Conservation (phyloP, 2,113 vertebrate species). For the Leucopsar rothschildi region DNA sequence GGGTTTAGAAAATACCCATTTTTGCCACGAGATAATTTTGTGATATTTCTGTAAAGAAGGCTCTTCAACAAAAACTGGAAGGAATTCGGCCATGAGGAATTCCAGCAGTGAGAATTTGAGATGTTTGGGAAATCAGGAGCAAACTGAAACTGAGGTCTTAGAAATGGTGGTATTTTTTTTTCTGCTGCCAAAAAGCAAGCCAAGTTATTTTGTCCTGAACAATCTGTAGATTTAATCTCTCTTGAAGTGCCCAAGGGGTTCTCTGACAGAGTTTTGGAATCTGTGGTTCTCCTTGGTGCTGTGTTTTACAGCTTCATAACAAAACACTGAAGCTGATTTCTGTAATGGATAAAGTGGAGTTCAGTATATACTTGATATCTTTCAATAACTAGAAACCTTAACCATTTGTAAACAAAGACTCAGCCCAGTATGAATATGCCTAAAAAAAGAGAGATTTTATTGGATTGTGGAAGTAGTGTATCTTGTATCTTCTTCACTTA, state of each 20-base stretch:
- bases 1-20: slow-evolving; percentile 33
- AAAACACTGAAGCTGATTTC: slow-evolving; percentile 22
- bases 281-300: slow-evolving; percentile 23
- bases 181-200: slow-evolving; percentile 23
- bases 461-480: slow-evolving; percentile 19
- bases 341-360: neutral
- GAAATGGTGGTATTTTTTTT: slow-evolving; percentile 46
- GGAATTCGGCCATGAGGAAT: slow-evolving; percentile 33
- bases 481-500: slow-evolving; percentile 56
- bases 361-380: slow-evolving; percentile 39
- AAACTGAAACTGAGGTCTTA: slow-evolving; percentile 59
- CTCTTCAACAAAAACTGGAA: slow-evolving; percentile 40
- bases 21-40: slow-evolving; percentile 19
- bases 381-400: slow-evolving; percentile 44
- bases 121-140: slow-evolving; percentile 63
- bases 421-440: neutral
- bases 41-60: slow-evolving; percentile 37
- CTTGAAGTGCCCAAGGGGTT: slow-evolving; percentile 51
- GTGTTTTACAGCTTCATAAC: slow-evolving; percentile 51
- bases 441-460: neutral
- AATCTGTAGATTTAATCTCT: slow-evolving; percentile 61
- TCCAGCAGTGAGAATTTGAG: slow-evolving; percentile 55
- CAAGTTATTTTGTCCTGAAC: slow-evolving; percentile 56
- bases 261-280: slow-evolving; percentile 61
- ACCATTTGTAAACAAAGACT: slow-evolving; percentile 41